These are phyloP conservation scores for Arrhamphus sclerolepis DNA, from an alignment of 2,797 vertebrate species.

Conservation along the genomic window DNA sequence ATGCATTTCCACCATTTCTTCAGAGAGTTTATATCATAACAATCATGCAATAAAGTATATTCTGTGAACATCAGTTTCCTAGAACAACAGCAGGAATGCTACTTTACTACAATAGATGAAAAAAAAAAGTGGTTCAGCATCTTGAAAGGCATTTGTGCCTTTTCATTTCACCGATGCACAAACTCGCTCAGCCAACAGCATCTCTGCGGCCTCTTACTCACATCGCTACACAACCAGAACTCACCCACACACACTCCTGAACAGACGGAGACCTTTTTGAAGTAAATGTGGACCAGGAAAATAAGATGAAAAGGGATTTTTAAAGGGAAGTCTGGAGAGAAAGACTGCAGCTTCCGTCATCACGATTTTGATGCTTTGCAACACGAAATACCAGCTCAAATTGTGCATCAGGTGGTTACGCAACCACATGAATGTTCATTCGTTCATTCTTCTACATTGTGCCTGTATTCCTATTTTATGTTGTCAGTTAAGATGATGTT, in stretches of 20 bases:
- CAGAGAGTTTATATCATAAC: not conserved
- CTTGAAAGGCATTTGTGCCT: not conserved
- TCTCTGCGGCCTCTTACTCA: conserved; percentile 21
- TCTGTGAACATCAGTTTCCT: too few relatives aligned
- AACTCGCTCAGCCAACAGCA: not conserved
- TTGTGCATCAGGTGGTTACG: too few relatives aligned
- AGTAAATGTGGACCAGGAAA: conserved; percentile 54
- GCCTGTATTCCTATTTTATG: too few relatives aligned
- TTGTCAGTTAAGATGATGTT: too few relatives aligned
- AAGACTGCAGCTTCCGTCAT: conserved; percentile 37
- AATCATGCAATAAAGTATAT: not conserved
- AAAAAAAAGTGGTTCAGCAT: not conserved
- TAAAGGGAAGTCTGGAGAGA: conserved; percentile 28
- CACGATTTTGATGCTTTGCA: conserved; percentile 37
- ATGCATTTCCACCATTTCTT: too few relatives aligned
- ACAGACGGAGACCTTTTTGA: conserved; percentile 42
- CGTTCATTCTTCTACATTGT: too few relatives aligned
- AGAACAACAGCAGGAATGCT: too few relatives aligned
- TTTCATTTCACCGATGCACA: not conserved
- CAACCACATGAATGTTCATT: too few relatives aligned
- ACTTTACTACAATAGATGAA: too few relatives aligned
- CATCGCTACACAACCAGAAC: conserved; percentile 21
- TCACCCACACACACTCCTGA: conserved; percentile 39
- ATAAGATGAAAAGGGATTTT: conserved; percentile 47
- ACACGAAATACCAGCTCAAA: too few relatives aligned